Conservation (phyloP, 2,888 invertebrate species). For the Drosophila affinis region DNA sequence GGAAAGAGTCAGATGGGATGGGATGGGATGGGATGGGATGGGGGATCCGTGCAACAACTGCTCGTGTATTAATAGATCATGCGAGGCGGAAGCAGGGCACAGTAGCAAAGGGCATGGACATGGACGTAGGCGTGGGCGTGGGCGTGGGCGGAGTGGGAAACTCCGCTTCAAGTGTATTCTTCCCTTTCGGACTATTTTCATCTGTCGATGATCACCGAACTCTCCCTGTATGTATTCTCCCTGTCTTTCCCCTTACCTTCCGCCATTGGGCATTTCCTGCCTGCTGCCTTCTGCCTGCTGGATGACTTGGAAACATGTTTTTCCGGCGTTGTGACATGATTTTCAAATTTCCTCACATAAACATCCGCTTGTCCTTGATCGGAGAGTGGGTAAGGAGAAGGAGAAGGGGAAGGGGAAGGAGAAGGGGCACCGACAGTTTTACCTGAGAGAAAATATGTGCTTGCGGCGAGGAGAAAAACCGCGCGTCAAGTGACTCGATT, state of each 20-base stretch:
- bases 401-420: no score
- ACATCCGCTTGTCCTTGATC: conserved; percentile 77
- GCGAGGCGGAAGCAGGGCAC: conserved; percentile 31
- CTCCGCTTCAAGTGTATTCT: conserved; percentile 28
- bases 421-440: conserved; percentile 21
- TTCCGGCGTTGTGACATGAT: conserved; percentile 66
- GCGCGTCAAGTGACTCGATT: conserved; percentile 7
- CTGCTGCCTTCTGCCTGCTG: conserved; percentile 55
- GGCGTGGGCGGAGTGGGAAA: conserved; percentile 7
- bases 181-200: conserved; percentile 19
- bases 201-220: conserved; percentile 25
- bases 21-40: background rate
- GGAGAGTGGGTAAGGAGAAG: conserved; percentile 6
- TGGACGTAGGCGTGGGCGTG: background rate
- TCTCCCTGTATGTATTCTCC: background rate
- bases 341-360: conserved; percentile 61
- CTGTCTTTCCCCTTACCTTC: conserved; percentile 4
- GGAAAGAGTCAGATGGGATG: background rate
- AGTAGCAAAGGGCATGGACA: background rate
- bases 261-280: conserved; percentile 54
- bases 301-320: conserved; percentile 51
- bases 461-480: background rate
- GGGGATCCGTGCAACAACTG: background rate
- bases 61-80: conserved; percentile 26
- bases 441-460: conserved; percentile 44